Conservation (phyloP, 2,113 vertebrate genomes). For the Protomyctophum bolini region DNA sequence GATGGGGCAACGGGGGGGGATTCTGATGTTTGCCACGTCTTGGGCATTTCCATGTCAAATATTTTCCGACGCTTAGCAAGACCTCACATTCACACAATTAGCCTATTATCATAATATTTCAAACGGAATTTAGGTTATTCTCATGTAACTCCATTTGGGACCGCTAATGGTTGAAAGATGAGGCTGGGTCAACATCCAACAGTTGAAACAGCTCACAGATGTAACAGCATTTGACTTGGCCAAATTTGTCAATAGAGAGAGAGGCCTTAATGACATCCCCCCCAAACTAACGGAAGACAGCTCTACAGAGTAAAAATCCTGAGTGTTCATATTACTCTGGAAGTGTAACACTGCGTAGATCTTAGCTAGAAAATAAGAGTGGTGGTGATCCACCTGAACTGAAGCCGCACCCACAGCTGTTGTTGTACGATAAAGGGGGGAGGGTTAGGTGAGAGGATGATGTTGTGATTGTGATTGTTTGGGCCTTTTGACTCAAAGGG, state of each 20-base stretch:
- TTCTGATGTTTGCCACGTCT: slow-evolving; percentile 34
- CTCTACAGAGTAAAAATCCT: not conserved
- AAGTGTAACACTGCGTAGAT: no score
- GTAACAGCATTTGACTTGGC: not conserved
- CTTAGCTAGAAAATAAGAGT: no score
- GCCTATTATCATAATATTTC: slow-evolving; percentile 33
- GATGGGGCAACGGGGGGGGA: slow-evolving; percentile 6
- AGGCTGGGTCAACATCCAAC: not conserved
- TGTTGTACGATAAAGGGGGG: no score
- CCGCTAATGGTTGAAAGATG: not conserved
- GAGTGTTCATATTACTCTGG: no score
- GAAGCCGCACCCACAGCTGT: no score
- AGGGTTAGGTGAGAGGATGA: no score
- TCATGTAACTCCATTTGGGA: not conserved
- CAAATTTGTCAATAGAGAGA: not conserved
- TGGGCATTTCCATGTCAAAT: slow-evolving; percentile 50
- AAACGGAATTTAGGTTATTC: slow-evolving; percentile 17
- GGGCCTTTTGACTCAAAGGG: no score
- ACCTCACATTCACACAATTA: slow-evolving; percentile 43
- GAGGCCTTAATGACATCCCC: not conserved
- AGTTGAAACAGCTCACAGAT: not conserved
- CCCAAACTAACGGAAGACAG: not conserved
- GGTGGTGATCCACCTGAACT: no score
- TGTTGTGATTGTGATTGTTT: no score
- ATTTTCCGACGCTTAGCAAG: slow-evolving; percentile 45